Percentiles rank a stretch among this genome's conserved stretches.
Conservation (phyloP, 1,140 invertebrate species). For the Zaprionus taronus region DNA sequence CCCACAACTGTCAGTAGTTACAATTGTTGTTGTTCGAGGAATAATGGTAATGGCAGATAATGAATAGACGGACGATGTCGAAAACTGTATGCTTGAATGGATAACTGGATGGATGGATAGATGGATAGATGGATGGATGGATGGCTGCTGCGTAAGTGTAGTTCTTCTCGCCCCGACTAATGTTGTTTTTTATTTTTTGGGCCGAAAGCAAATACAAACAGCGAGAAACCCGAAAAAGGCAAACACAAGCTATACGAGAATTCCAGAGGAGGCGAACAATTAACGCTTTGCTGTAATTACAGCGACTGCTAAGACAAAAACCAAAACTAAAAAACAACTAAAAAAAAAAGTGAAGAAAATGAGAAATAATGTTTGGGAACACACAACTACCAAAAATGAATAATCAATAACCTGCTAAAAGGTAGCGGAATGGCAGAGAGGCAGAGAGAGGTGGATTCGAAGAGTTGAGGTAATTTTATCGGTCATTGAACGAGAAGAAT, state of each 20-base stretch:
- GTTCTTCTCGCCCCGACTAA: conserved; percentile 68
- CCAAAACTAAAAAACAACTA: conserved; percentile 26
- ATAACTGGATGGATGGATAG: background rate
- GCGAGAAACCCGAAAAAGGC: conserved; percentile 43
- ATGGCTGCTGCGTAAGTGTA: conserved; percentile 75
- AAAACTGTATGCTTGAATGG: conserved; percentile 9
- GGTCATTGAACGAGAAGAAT: conserved; percentile 71
- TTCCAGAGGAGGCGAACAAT: conserved; percentile 72
- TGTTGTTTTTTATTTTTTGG: conserved; percentile 47
- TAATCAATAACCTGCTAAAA: conserved; percentile 81
- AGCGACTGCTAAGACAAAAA: conserved; percentile 55
- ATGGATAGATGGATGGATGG: background rate
- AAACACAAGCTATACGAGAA: conserved; percentile 43
- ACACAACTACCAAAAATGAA: conserved; percentile 67
- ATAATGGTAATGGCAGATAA: conserved; percentile 72
- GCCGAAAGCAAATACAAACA: conserved; percentile 71
- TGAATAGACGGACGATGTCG: conserved; percentile 50
- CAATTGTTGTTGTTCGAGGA: conserved; percentile 11
- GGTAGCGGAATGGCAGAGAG: conserved; percentile 12
- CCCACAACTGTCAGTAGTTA: conserved; percentile 12
- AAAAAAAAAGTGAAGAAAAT: conserved; percentile 45
- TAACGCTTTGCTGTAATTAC: conserved; percentile 79
- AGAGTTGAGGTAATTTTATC: conserved; percentile 74
- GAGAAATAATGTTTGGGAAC: conserved; percentile 59
- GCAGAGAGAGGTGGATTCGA: conserved; percentile 16